phyloP scores from a whole-genome alignment of 2,888 invertebrate species.

The Nowickia ferox region DNA sequence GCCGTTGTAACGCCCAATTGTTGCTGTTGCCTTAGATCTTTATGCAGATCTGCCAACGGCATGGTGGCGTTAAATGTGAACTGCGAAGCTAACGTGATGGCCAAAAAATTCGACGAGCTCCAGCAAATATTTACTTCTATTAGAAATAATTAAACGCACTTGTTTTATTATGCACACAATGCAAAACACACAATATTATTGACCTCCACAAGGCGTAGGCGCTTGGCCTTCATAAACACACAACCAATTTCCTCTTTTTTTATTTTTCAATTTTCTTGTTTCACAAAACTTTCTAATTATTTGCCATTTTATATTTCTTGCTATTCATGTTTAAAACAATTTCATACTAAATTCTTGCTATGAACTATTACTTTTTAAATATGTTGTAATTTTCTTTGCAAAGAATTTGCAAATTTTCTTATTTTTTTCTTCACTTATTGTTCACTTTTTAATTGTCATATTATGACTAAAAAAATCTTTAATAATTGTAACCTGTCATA shows the following conservation, averaged over 20 bases:
- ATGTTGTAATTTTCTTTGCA: conserved; percentile 35
- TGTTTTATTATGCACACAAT: conserved; percentile 47
- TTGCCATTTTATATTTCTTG: conserved; percentile 1
- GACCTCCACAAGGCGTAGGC: conserved; percentile 70
- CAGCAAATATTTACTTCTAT: conserved; percentile 16
- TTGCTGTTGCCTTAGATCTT: conserved; percentile 80
- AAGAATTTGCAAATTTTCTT: conserved; percentile 41
- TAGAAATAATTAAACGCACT: conserved; percentile 36
- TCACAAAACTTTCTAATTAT: conserved; percentile 44
- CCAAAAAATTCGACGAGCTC: conserved; percentile 20
- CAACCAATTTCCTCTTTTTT: conserved; percentile 50
- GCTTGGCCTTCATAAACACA: conserved; percentile 68
- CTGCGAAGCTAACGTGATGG: conserved; percentile 70
- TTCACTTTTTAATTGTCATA: conserved; percentile 64
- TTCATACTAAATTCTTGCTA: background rate
- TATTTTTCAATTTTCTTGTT: conserved; percentile 19
- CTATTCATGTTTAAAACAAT: conserved; percentile 30
- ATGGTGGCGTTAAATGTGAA: conserved; percentile 74
- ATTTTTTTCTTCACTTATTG: conserved; percentile 49
- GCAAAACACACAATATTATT: conserved; percentile 59
- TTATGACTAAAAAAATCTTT: conserved; percentile 60
- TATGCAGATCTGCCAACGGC: conserved; percentile 82
- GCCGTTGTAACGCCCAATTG: conserved; percentile 76
- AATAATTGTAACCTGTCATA: conserved; percentile 41
- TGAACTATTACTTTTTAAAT: background rate